phyloP scores from a whole-genome alignment of 2,797 vertebrate genomes.

The Rhodeus uyekii region DNA sequence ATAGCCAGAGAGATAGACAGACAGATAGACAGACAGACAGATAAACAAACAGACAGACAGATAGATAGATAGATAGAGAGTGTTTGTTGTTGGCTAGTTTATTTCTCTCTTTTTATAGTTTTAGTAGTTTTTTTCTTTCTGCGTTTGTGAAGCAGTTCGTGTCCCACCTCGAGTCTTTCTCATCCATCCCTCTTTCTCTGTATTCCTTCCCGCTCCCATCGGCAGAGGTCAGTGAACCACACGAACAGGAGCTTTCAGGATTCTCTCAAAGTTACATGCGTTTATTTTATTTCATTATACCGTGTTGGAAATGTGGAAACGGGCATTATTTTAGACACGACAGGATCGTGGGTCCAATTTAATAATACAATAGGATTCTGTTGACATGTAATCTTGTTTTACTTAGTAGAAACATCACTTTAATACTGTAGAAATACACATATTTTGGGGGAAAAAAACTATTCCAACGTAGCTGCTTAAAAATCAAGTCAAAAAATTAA shows the following conservation, averaged over 20 bases:
- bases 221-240: constrained; percentile 75
- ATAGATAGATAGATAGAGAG: no score
- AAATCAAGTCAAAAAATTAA: no score
- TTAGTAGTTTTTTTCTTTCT: no score
- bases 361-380: not conserved
- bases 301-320: not conserved
- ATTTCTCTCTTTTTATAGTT: no score
- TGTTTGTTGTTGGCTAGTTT: no score
- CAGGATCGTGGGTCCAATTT: not conserved
- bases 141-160: not conserved
- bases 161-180: constrained; percentile 12
- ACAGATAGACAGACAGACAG: no score
- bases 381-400: not conserved
- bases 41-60: no score
- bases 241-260: constrained; percentile 48
- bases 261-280: not conserved
- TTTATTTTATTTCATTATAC: not conserved
- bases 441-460: not conserved
- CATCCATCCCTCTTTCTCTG: constrained; percentile 3
- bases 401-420: not conserved
- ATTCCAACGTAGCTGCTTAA: no score
- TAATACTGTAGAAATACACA: not conserved
- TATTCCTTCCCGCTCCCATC: constrained; percentile 64
- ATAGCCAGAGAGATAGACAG: no score
- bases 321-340: not conserved